phyloP scores from a whole-genome alignment of 2,797 vertebrate genomes.

The Chromobotia macracanthus region DNA sequence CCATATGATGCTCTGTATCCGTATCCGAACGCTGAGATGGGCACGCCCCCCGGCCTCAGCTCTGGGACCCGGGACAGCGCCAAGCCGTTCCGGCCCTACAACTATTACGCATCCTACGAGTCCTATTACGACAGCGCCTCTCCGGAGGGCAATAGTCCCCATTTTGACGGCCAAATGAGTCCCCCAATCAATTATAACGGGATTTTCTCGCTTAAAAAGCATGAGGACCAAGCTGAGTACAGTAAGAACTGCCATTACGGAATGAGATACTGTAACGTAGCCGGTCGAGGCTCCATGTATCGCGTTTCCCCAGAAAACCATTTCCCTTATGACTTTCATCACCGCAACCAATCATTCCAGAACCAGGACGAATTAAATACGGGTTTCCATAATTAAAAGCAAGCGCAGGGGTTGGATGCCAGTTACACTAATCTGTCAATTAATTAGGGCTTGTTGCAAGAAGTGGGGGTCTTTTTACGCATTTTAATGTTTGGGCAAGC shows the following conservation, averaged over 20 bases:
- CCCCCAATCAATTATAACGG: slow-evolving; percentile 98
- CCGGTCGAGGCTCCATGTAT: slow-evolving; percentile 92
- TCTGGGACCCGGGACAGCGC: slow-evolving; percentile 83
- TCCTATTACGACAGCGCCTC: slow-evolving; percentile 94
- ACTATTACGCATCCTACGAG: slow-evolving; percentile 91
- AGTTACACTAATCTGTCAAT: slow-evolving; percentile 39
- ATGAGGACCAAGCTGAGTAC: slow-evolving; percentile 93
- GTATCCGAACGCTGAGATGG: slow-evolving; percentile 89
- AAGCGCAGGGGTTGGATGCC: slow-evolving; percentile 76
- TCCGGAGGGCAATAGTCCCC: slow-evolving; percentile 90
- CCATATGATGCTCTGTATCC: slow-evolving; percentile 91
- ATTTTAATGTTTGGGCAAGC: slow-evolving; percentile 10
- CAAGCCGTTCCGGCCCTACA: slow-evolving; percentile 93
- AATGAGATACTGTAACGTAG: slow-evolving; percentile 94
- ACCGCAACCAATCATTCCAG: slow-evolving; percentile 93
- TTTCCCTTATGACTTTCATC: slow-evolving; percentile 97
- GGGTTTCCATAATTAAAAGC: slow-evolving; percentile 66
- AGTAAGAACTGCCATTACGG: slow-evolving; percentile 94
- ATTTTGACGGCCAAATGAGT: slow-evolving; percentile 92
- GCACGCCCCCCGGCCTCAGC: slow-evolving; percentile 86
- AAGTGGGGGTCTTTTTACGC: slow-evolving; percentile 2
- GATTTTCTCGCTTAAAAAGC: slow-evolving; percentile 96
- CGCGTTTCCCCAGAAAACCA: slow-evolving; percentile 92
- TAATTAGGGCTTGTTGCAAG: slow-evolving; percentile 42
- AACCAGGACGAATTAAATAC: slow-evolving; percentile 75